Base-by-base conservation (phyloP, 2,888 invertebrate genomes). In the Seladonia tumulorum region DNA sequence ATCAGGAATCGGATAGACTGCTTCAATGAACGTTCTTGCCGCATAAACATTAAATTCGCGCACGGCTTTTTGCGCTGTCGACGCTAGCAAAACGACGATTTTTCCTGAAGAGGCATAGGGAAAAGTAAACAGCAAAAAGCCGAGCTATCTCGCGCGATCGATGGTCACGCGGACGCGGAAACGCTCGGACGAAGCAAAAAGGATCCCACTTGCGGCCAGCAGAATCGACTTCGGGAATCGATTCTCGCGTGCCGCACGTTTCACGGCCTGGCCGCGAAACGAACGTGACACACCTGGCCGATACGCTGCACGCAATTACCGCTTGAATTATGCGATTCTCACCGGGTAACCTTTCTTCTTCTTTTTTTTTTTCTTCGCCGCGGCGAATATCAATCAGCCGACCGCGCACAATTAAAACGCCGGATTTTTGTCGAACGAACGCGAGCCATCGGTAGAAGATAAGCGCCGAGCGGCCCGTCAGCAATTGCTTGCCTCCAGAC, bases 251-350 rank as follows among this genome's bases (percentile, higher is more conserved):
- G 82, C 63, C 71, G 53, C 63, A 45, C 29, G 82, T 76, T 76
- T 53, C 63, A 49, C 81, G 63, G 7, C 7, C 7, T 53, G 25
- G 63, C 63, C 81, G 42, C 45, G 70, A 18, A 57, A 14, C 74
- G 80, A 71, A 49, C 70, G 82, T 60, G 74, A 80, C 74, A 70
- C 81, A 82, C 81, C 82, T 76, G 83, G 76, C 47, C 60, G 84
- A 82, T 68, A 82, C 72, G 35, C 63, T 76, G 53, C 83, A 76
- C 82, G 77, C 82, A 22, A 76, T 76, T 78, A 57, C 57, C 39
- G 76, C n/a, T 74, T 39, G 29, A 82, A 82, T 82, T 74, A 78
- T 70, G 49, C 78, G 82, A 84, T 76, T 77, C 72, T 72, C 63
- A 66, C 18, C 35, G 53, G 49, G 42, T 70, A 80, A 80, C 81